Percentiles rank a stretch among this genome's conserved stretches.
Conservation (phyloP, 2,888 invertebrate species). For the Scrobipalpa costella region DNA sequence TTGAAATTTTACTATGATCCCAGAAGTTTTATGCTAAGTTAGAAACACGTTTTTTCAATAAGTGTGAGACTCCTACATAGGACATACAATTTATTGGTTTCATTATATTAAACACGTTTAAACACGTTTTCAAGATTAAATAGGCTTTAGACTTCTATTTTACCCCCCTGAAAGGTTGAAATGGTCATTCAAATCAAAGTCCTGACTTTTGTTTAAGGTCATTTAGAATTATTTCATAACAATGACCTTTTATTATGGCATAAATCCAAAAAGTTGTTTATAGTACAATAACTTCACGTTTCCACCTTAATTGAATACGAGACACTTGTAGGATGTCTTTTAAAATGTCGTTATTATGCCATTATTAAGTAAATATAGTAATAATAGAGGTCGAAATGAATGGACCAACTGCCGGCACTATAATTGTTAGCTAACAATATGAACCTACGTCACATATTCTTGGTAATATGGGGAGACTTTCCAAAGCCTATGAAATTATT, state of each 20-base stretch:
- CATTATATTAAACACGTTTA: too few species aligned
- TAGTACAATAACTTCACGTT: slow-evolving; percentile 30
- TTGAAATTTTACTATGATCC: too few species aligned
- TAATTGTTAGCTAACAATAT: slow-evolving; percentile 39
- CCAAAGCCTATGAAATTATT: too few species aligned
- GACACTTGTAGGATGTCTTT: slow-evolving; percentile 44
- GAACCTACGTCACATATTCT: slow-evolving; percentile 32
- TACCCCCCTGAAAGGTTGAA: background rate
- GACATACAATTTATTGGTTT: too few species aligned
- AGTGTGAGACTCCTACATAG: too few species aligned
- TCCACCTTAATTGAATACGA: slow-evolving; percentile 38
- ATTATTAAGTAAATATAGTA: slow-evolving; percentile 48
- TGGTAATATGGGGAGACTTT: background rate
- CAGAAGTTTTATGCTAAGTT: too few species aligned
- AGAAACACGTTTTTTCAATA: too few species aligned
- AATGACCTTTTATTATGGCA: slow-evolving; percentile 22
- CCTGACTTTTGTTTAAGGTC: slow-evolving; percentile 20
- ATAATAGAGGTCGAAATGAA: slow-evolving; percentile 41
- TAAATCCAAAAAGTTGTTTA: slow-evolving; percentile 8
- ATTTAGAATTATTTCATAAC: slow-evolving; percentile 31
- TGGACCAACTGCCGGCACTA: slow-evolving; percentile 32
- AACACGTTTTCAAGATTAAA: too few species aligned
- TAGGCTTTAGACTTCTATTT: background rate
- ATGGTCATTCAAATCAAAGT: background rate
- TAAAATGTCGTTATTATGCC: slow-evolving; percentile 47